These are phyloP conservation scores for Oligia fasciuncula DNA, from an alignment of 2,888 invertebrate species.

Conservation along the genomic window DNA sequence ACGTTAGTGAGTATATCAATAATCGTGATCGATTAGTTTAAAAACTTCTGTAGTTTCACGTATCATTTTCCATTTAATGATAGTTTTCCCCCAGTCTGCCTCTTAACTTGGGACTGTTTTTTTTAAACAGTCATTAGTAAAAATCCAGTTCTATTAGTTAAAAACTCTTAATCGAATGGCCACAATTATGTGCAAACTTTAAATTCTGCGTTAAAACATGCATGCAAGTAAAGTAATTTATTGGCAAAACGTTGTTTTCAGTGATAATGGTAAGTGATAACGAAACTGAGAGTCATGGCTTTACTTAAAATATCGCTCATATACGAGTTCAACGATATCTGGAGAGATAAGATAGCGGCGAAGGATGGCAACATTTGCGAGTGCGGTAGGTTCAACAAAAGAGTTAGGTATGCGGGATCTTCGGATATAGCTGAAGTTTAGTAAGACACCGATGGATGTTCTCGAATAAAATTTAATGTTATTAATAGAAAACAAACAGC, in stretches of 20 bases:
- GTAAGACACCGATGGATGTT: too few relatives aligned
- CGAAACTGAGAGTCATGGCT: constrained; percentile 51
- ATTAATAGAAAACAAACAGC: too few relatives aligned
- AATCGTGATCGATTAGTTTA: not conserved
- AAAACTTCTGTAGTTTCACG: not conserved
- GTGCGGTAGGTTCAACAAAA: not conserved
- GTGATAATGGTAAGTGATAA: constrained; percentile 53
- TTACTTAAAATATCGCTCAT: constrained; percentile 29
- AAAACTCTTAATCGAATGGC: not conserved
- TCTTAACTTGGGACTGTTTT: not conserved
- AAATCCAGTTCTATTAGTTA: not conserved
- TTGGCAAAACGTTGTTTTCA: constrained; percentile 11
- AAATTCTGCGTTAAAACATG: constrained; percentile 23
- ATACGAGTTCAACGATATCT: constrained; percentile 55
- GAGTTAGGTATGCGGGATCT: too few relatives aligned
- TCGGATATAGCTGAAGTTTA: too few relatives aligned
- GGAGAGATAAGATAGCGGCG: constrained; percentile 47
- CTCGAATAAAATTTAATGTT: too few relatives aligned
- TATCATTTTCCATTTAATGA: not conserved
- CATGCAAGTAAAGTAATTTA: constrained; percentile 25
- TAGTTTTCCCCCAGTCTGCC: not conserved
- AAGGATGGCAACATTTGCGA: constrained; percentile 18
- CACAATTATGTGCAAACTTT: not conserved
- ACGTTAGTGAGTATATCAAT: not conserved
- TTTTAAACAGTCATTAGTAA: not conserved